Percentiles rank a stretch among this genome's conserved stretches.
These are phyloP conservation scores for Pelagia noctiluca DNA, from an alignment of 30 jellyfish, hydroid and myxozoan genomes.

Conservation along the genomic window DNA sequence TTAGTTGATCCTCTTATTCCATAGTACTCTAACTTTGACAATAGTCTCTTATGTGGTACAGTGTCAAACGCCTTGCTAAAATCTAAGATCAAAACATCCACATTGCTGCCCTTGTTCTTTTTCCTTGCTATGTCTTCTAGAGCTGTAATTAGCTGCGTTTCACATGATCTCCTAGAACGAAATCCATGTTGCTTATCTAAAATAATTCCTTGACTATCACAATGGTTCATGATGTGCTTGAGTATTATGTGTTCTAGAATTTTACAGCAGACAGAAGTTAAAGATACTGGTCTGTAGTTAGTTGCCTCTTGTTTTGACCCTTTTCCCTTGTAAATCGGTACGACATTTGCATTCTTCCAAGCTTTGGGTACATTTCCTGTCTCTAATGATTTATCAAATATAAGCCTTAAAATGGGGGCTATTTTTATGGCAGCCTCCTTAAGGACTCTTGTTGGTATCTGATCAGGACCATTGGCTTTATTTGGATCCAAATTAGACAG, in stretches of 20 bases:
- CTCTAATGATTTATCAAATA: conserved; percentile 30
- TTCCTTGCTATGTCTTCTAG: conserved; percentile 76
- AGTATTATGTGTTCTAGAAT: conserved; percentile 41
- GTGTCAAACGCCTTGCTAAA: conserved; percentile 70
- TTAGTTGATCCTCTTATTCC: conserved; percentile 50
- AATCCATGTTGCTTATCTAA: conserved; percentile 66
- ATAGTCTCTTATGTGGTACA: conserved; percentile 34
- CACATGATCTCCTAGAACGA: conserved; percentile 66
- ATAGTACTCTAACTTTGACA: conserved; percentile 41
- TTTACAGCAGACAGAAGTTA: conserved; percentile 59
- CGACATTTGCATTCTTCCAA: conserved; percentile 33
- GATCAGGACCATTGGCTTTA: conserved; percentile 55
- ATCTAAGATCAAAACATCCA: conserved; percentile 63
- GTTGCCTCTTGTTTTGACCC: conserved; percentile 66
- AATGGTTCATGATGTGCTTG: conserved; percentile 60
- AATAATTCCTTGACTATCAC: conserved; percentile 45
- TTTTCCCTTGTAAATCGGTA: conserved; percentile 43
- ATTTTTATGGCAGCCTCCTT: conserved; percentile 58
- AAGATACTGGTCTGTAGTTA: conserved; percentile 51
- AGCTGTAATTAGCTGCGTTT: conserved; percentile 69
- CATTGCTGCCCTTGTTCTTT: conserved; percentile 67
- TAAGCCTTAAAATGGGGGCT: conserved; percentile 46
- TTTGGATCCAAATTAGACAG: conserved; percentile 28
- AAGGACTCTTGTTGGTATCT: conserved; percentile 57
- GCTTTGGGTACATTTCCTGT: conserved; percentile 43